Evolutionary conservation across 2,888 invertebrate genomes (phyloP).

Genomic region (Andrena bucephala): DNA sequence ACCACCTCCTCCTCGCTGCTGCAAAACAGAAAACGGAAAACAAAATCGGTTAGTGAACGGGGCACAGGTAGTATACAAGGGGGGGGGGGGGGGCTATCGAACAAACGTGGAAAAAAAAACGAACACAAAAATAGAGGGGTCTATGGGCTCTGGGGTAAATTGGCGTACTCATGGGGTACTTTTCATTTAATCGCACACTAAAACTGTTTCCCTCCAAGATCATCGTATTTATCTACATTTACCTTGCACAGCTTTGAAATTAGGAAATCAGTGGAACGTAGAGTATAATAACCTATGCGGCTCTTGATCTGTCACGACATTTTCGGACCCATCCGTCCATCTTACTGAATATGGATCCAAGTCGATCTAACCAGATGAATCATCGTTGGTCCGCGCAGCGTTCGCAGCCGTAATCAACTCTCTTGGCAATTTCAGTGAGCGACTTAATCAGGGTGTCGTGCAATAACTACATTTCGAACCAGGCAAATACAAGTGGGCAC

Average conservation of each 20-base stretch:
- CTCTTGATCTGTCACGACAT: constrained; percentile 20
- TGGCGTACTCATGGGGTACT: neutral
- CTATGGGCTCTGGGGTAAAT: neutral
- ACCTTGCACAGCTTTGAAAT: neutral
- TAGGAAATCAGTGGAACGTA: neutral
- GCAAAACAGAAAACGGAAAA: constrained; percentile 83
- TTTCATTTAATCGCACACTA: constrained; percentile 5
- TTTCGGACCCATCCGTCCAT: constrained; percentile 24
- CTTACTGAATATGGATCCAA: constrained; percentile 38
- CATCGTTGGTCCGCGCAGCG: constrained; percentile 18
- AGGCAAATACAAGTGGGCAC: constrained; percentile 25
- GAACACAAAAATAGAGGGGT: neutral
- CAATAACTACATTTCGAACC: constrained; percentile 19
- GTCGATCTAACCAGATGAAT: constrained; percentile 34
- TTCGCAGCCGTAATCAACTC: neutral
- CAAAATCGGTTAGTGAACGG: constrained; percentile 72
- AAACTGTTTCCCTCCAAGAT: constrained; percentile 22
- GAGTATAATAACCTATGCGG: neutral
- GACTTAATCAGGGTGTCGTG: constrained; percentile 27
- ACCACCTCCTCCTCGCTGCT: constrained; percentile 91
- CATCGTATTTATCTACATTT: neutral
- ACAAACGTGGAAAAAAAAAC: neutral
- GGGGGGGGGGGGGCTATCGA: constrained; percentile 5
- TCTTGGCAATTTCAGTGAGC: constrained; percentile 27
- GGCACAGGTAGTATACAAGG: constrained; percentile 73